Conservation (phyloP, 2,888 invertebrate species). For the Tipula confusa region DNA sequence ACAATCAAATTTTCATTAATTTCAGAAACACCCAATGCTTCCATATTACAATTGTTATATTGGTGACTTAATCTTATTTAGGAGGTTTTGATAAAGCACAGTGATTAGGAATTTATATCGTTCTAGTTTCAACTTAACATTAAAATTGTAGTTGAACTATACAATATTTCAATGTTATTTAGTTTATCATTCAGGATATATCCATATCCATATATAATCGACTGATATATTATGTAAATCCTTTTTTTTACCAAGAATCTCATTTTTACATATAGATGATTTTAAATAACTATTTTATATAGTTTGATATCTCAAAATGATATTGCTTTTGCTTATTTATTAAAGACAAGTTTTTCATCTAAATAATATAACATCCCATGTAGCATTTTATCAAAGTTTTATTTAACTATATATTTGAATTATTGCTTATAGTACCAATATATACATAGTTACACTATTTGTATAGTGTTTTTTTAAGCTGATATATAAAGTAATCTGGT, state of each 20-base stretch:
- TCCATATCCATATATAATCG: not conserved
- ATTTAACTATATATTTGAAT: not conserved
- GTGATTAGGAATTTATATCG: not conserved
- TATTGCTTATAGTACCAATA: not conserved
- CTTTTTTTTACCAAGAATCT: not conserved
- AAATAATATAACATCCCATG: not conserved
- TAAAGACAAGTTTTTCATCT: conserved; percentile 12
- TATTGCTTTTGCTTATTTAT: conserved; percentile 20
- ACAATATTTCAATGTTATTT: not conserved
- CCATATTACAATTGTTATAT: too few relatives aligned
- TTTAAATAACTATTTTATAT: not conserved
- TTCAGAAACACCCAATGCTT: too few relatives aligned
- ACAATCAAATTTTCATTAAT: too few relatives aligned
- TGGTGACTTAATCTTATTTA: too few relatives aligned
- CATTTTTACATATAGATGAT: not conserved
- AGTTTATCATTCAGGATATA: not conserved
- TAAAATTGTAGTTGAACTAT: not conserved
- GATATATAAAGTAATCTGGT: not conserved
- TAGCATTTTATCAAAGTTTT: not conserved
- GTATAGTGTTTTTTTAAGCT: not conserved
- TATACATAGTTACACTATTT: not conserved
- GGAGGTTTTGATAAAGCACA: too few relatives aligned
- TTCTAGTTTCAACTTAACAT: not conserved
- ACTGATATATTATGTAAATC: not conserved
- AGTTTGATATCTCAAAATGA: conserved; percentile 1